Evolutionary conservation across 2,797 vertebrate genomes (phyloP).

Genomic region (Hypotaenidia philippensis): DNA sequence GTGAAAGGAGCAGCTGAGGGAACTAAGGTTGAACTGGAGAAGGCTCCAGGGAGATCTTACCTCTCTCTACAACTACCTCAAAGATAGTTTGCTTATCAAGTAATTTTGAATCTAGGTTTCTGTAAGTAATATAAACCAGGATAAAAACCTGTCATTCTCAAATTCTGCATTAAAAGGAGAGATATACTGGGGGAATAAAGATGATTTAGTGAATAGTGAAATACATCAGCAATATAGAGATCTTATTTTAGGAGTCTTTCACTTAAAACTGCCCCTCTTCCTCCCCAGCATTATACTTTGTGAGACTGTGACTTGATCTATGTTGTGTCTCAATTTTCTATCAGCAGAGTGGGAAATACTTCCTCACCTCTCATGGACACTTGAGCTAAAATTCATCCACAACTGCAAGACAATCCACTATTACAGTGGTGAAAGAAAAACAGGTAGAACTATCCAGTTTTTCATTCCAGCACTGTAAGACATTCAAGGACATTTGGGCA

Average conservation of each 20-base stretch:
- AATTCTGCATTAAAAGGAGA: background rate
- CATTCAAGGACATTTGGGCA: background rate
- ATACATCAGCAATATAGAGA: background rate
- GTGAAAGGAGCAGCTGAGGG: background rate
- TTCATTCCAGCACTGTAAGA: background rate
- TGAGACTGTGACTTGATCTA: background rate
- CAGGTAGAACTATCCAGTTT: background rate
- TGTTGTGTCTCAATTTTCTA: background rate
- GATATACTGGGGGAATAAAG: background rate
- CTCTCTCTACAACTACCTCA: too few relatives aligned
- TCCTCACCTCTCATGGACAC: background rate
- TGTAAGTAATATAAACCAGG: background rate
- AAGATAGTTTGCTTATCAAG: background rate
- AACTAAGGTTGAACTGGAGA: too few relatives aligned
- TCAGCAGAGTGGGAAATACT: background rate
- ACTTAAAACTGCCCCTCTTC: background rate
- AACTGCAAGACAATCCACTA: background rate
- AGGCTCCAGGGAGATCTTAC: too few relatives aligned
- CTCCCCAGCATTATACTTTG: background rate
- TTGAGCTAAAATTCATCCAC: background rate
- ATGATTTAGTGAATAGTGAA: background rate
- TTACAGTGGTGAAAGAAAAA: background rate
- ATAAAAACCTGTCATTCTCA: background rate
- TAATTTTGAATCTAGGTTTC: background rate
- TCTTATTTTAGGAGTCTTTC: background rate